These are phyloP conservation scores for Hemithea aestivaria DNA, from an alignment of 2,888 invertebrate species.

Conservation along the genomic window DNA sequence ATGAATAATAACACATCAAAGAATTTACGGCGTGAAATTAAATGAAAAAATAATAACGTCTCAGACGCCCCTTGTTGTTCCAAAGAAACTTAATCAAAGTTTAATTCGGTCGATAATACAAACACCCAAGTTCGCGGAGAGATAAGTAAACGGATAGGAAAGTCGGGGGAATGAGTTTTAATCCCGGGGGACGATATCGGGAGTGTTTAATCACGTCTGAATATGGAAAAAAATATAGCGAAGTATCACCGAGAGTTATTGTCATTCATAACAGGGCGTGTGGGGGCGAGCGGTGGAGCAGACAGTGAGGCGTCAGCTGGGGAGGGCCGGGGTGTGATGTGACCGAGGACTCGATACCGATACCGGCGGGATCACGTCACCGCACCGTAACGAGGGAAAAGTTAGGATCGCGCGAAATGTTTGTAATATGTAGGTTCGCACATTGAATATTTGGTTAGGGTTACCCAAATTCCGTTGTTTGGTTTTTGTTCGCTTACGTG, in stretches of 20 bases:
- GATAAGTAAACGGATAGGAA: slow-evolving; percentile 64
- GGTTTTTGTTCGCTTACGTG: slow-evolving; percentile 14
- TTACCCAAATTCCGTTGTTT: slow-evolving; percentile 22
- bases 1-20: too few species aligned
- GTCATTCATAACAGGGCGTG: slow-evolving; percentile 69
- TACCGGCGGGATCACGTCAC: slow-evolving; percentile 56
- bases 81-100: slow-evolving; percentile 65
- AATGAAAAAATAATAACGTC: slow-evolving; percentile 27
- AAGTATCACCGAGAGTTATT: slow-evolving; percentile 70
- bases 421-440: slow-evolving; percentile 29
- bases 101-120: slow-evolving; percentile 69
- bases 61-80: slow-evolving; percentile 40
- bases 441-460: slow-evolving; percentile 29
- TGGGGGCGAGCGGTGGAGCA: slow-evolving; percentile 27
- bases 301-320: slow-evolving; percentile 12
- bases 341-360: slow-evolving; percentile 53
- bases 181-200: slow-evolving; percentile 56
- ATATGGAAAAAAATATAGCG: slow-evolving; percentile 71
- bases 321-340: slow-evolving; percentile 28
- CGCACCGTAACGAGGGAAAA: slow-evolving; percentile 48
- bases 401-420: slow-evolving; percentile 43
- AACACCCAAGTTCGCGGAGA: slow-evolving; percentile 62
- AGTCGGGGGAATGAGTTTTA: slow-evolving; percentile 63
- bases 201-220: slow-evolving; percentile 74
- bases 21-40: slow-evolving; percentile 21